Base-by-base conservation (phyloP, 2,797 vertebrate genomes). In the Cetoscarus ocellatus region DNA sequence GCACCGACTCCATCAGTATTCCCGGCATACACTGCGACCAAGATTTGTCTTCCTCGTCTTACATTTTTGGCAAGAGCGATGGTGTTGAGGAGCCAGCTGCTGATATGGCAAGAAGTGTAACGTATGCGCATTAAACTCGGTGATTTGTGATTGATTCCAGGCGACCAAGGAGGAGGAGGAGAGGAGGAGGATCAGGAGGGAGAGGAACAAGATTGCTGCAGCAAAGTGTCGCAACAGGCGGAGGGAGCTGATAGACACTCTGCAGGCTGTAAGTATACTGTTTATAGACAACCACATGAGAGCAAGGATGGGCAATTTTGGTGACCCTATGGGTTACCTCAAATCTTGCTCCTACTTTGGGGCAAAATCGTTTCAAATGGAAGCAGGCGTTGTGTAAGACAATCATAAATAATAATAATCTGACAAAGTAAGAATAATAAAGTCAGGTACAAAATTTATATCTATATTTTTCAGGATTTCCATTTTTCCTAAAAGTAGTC, bases 151-250 rank as follows among this genome's bases (percentile, higher is more conserved):
- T 38, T 87, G 70, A 84, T 89, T 89, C 70, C 55, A 98, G 97
- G 84, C 97, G 50, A 96, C 96, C 50, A 96, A 96, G 42, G 97
- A 97, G 85, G 97, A 98, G 75, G 97, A 98, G 58, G 97, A 98
- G 66, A 97, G 96, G 86, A 94, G 95, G 83, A 94, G 90, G 87
- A 95, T 98, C 86, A 93, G 97, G 77, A 95, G 97, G 80, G 97
- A 98, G 86, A 96, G 97, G 81, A 99, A 99, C 90, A 99, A 99
- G 91, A 96, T 98, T 83, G 97, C 97, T 79, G 97, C 97, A 64
- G 97, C 97, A 64, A 98, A 98, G 81, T 99, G 97, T 90, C 95
- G 97, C 70, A 98, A 98, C 92, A 95, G 97, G 65, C 93, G 97
- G 65, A 91, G 95, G 81, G 96, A 98, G 72, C 94, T 98, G 79